phyloP scores from a whole-genome alignment of 2,113 vertebrate species.

The Artemisiospiza belli region DNA sequence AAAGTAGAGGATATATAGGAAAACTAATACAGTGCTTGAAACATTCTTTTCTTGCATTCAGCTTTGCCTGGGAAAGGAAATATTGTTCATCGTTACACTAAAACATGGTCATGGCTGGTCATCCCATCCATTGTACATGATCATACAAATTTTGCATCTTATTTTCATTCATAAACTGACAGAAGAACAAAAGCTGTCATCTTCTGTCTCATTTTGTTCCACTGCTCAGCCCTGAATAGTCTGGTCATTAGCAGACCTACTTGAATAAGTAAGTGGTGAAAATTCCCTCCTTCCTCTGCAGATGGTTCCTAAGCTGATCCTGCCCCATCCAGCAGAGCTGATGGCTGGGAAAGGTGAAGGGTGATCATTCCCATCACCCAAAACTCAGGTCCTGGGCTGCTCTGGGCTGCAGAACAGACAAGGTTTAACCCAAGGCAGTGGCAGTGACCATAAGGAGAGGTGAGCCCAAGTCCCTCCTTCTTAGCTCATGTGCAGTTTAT shows the following conservation, averaged over 20 bases:
- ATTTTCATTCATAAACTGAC: background rate
- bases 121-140: background rate
- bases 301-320: background rate
- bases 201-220: background rate
- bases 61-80: background rate
- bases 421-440: background rate
- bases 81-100: background rate
- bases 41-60: background rate
- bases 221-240: background rate
- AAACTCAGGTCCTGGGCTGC: background rate
- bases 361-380: background rate
- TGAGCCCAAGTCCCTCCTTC: background rate
- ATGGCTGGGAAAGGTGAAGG: background rate
- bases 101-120: background rate
- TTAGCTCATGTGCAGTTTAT: background rate
- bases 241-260: background rate
- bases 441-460: background rate
- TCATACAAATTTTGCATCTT: background rate
- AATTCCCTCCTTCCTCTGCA: background rate
- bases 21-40: background rate
- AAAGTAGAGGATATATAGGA: background rate
- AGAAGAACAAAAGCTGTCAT: background rate
- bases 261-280: background rate
- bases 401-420: background rate
- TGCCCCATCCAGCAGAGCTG: background rate